These are phyloP conservation scores for Polymixis flavicincta DNA, from an alignment of 2,888 invertebrate species.

Conservation along the genomic window DNA sequence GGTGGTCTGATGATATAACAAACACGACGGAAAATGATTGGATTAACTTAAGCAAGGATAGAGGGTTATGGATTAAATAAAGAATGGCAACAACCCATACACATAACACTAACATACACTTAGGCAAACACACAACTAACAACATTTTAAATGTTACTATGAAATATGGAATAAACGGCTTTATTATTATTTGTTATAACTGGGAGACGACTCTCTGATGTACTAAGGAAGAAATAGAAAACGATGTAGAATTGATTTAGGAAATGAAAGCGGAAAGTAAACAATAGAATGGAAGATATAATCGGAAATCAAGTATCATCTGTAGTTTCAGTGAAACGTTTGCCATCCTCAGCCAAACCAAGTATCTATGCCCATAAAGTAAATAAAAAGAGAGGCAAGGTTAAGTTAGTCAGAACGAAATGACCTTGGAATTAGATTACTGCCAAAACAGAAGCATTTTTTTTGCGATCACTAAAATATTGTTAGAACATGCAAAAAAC, in stretches of 20 bases:
- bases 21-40: too few species aligned
- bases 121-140: too few species aligned
- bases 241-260: background rate
- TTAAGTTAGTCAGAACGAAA: background rate
- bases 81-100: too few species aligned
- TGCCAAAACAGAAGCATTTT: constrained; percentile 33
- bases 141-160: too few species aligned
- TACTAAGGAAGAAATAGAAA: too few species aligned
- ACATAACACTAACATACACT: too few species aligned
- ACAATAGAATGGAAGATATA: background rate
- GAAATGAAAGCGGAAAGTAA: background rate
- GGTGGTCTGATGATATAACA: too few species aligned
- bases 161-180: too few species aligned
- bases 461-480: constrained; percentile 6
- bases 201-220: too few species aligned
- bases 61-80: too few species aligned
- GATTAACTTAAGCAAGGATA: too few species aligned
- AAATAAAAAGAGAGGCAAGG: background rate
- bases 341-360: background rate
- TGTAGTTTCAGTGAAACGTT: too few species aligned
- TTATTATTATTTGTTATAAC: background rate
- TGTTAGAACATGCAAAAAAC: constrained; percentile 20
- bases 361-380: background rate
- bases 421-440: constrained; percentile 14
- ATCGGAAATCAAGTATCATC: background rate